Evolutionary conservation across 2,113 vertebrate genomes (phyloP).

Genomic region (Canis aureus): DNA sequence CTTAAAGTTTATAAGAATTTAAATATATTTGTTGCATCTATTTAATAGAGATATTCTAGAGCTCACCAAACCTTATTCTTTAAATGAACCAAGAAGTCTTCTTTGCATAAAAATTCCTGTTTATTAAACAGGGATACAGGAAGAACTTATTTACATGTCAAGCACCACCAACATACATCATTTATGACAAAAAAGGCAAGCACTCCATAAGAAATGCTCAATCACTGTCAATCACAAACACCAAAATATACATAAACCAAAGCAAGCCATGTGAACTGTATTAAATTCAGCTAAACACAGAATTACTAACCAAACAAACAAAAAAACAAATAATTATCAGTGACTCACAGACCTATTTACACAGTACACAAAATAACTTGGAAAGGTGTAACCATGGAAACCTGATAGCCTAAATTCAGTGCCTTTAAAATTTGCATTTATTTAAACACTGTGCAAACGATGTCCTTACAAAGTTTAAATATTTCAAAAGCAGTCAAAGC

Average conservation of each 20-base stretch:
- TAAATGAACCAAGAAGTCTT: constrained; percentile 85
- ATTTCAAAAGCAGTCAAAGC: constrained; percentile 78
- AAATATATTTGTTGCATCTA: constrained; percentile 64
- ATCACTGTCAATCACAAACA: constrained; percentile 93
- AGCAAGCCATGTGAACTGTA: constrained; percentile 87
- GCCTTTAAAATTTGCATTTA: constrained; percentile 85
- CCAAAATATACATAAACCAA: constrained; percentile 90
- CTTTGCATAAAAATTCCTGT: constrained; percentile 87
- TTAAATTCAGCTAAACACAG: constrained; percentile 87
- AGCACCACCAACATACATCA: constrained; percentile 92
- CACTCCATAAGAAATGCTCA: constrained; percentile 90
- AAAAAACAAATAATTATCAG: constrained; percentile 90
- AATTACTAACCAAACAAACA: constrained; percentile 89
- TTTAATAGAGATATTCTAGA: constrained; percentile 65
- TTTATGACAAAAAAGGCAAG: constrained; percentile 92
- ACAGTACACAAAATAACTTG: constrained; percentile 84
- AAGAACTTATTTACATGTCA: constrained; percentile 93
- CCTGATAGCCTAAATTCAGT: constrained; percentile 85
- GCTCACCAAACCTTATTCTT: constrained; percentile 82
- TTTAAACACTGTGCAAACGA: constrained; percentile 85
- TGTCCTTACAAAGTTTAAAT: constrained; percentile 78
- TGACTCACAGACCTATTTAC: constrained; percentile 88
- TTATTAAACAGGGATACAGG: constrained; percentile 90
- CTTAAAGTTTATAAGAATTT: constrained; percentile 75
- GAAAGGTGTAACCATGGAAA: constrained; percentile 88